Evolutionary conservation across 2,113 vertebrate genomes (phyloP), one percentile per base, ranked within the genome.

Genomic region (Rana temporaria): DNA sequence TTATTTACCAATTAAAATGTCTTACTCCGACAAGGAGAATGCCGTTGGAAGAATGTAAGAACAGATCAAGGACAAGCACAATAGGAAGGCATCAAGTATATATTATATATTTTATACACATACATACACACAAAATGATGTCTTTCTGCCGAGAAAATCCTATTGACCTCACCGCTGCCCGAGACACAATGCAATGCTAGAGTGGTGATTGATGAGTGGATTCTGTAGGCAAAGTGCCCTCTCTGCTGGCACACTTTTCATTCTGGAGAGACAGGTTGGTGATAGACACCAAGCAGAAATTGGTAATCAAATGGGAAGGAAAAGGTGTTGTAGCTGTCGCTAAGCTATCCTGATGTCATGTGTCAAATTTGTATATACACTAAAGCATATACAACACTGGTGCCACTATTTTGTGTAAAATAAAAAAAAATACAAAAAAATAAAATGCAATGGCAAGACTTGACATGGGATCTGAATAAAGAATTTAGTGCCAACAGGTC

Each of bases 1-100:
- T 69, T 55, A 57, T 69, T 79, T 59, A 69, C 76, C 76, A 78
- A 70, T 70, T 80, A 80, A 48, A 59, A 69, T 69, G 18, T 24
- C 65, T 57, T 17, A 20, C 32, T 15, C 24, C 3, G 22, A 30
- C 48, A 16, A 65, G 48, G 48, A 42, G 42, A 48, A 48, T 48
- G 42, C 42, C 9, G 42, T 48, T 11, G 19, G 26, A 48, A 48
- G 4, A 60, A 80, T 7, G 56, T 2, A 70, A 73, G 59, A 73
- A 56, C 69, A 64, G 65, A 4, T 73, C 59, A 65, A 73, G 69
- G 79, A 56, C 48, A 56, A 17, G 26, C 15, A 16, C 18, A 56
- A 74, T 48, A 48, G 42, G 11, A 48, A 48, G 11, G 42, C 42
- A 48, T 48, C 14, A 12, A 38, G 14, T 19, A 11, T 59, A 26